A percentile compares a stretch with the other conserved stretches of the same genome.
Conservation (phyloP, 2,888 invertebrate genomes). For the Byasa hedistus region DNA sequence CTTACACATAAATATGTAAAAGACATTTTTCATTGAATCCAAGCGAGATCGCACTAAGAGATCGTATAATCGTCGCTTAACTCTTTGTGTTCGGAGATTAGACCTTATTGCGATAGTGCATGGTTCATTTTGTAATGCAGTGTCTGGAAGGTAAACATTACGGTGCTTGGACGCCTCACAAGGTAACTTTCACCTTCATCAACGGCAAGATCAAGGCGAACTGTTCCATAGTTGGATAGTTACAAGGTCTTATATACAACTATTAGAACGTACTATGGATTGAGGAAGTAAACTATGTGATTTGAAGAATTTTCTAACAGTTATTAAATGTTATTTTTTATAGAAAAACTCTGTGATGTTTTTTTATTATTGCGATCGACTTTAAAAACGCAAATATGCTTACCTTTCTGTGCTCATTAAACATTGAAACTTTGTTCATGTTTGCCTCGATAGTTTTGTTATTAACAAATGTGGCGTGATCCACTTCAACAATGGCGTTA, state of each 20-base stretch:
- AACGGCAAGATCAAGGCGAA: conserved; percentile 48
- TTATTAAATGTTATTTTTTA: not conserved
- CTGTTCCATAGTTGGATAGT: conserved; percentile 31
- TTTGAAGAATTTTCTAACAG: not conserved
- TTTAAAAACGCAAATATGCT: not conserved
- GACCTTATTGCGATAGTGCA: not conserved
- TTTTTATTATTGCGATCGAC: not conserved
- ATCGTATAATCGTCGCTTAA: not conserved
- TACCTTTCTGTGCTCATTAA: not conserved
- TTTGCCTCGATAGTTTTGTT: not conserved
- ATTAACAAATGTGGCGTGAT: not conserved
- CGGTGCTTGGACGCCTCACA: conserved; percentile 11
- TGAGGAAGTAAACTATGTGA: not conserved
- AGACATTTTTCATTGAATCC: not conserved
- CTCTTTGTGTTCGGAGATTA: not conserved
- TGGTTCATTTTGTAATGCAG: not conserved
- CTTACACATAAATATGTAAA: not conserved
- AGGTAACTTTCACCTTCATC: conserved; percentile 44
- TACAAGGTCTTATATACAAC: conserved; percentile 38
- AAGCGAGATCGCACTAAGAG: not conserved
- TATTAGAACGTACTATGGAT: not conserved
- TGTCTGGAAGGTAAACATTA: conserved; percentile 4
- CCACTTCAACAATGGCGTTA: not conserved
- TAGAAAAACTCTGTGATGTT: not conserved
- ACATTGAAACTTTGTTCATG: not conserved